Evolutionary conservation across 2,113 vertebrate species (phyloP).

Genomic region (Varanus salvator): DNA sequence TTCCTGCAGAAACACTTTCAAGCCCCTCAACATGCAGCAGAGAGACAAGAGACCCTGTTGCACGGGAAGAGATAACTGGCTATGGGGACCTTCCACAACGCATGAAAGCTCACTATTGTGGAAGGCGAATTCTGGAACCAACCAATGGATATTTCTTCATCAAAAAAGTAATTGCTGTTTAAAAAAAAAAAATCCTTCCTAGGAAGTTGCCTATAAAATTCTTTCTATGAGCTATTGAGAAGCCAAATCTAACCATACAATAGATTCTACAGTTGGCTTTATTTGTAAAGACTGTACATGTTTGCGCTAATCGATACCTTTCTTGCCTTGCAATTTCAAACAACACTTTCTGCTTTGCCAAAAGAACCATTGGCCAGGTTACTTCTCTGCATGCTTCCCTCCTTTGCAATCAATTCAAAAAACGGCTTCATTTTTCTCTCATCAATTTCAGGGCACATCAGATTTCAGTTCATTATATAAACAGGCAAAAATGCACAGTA

Average conservation of each 20-base stretch:
- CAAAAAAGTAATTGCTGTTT: background rate
- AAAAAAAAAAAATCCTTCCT: background rate
- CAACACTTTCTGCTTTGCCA: background rate
- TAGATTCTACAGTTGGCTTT: background rate
- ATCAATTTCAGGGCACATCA: background rate
- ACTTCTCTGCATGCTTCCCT: rapidly evolving
- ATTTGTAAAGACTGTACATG: background rate
- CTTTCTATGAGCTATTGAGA: background rate
- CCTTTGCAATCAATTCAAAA: background rate
- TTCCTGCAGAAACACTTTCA: no score
- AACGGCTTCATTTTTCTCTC: background rate
- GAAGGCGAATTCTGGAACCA: background rate
- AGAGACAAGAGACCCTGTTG: no score
- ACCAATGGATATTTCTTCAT: background rate
- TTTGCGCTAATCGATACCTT: background rate
- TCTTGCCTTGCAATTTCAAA: background rate
- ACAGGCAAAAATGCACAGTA: background rate
- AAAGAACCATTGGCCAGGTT: background rate
- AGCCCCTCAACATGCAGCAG: no score
- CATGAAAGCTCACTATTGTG: no score
- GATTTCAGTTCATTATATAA: no score
- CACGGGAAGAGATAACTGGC: no score
- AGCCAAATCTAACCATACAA: background rate
- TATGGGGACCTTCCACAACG: no score
- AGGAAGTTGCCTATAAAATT: background rate